Conservation (phyloP, 2,888 invertebrate genomes). For the Acronicta psi region DNA sequence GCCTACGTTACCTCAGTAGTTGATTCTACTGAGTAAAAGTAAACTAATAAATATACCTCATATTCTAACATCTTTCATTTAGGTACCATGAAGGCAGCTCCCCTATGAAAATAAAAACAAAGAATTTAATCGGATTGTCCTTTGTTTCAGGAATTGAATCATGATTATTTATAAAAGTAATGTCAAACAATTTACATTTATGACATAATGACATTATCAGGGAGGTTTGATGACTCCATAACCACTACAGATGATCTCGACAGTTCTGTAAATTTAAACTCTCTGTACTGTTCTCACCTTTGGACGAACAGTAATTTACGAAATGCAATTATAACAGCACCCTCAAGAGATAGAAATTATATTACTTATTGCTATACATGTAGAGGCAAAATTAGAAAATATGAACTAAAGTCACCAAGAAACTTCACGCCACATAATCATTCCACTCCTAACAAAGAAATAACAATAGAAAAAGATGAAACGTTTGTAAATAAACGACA, state of each 20-base stretch:
- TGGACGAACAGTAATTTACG: constrained; percentile 79
- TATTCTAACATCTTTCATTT: neutral
- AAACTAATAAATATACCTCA: neutral
- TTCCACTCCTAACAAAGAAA: constrained; percentile 78
- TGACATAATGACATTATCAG: constrained; percentile 73
- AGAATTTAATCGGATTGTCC: neutral
- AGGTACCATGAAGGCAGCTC: neutral
- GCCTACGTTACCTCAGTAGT: constrained; percentile 1
- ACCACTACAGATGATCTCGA: constrained; percentile 64
- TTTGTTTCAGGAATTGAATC: constrained; percentile 60
- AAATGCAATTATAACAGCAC: constrained; percentile 72
- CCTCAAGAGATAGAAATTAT: constrained; percentile 68
- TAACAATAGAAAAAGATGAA: constrained; percentile 52
- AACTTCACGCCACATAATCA: constrained; percentile 77
- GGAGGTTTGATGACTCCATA: constrained; percentile 66
- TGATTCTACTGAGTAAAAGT: neutral
- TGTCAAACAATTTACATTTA: constrained; percentile 35
- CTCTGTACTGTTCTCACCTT: constrained; percentile 80
- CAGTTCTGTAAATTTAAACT: constrained; percentile 75
- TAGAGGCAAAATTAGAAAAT: constrained; percentile 84
- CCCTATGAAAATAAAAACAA: neutral
- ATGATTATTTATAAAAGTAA: constrained; percentile 26
- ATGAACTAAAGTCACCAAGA: constrained; percentile 74
- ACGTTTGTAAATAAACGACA: constrained; percentile 50
- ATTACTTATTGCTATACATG: constrained; percentile 82